phyloP scores from a whole-genome alignment of 2,888 invertebrate species.

The Panorpa germanica region DNA sequence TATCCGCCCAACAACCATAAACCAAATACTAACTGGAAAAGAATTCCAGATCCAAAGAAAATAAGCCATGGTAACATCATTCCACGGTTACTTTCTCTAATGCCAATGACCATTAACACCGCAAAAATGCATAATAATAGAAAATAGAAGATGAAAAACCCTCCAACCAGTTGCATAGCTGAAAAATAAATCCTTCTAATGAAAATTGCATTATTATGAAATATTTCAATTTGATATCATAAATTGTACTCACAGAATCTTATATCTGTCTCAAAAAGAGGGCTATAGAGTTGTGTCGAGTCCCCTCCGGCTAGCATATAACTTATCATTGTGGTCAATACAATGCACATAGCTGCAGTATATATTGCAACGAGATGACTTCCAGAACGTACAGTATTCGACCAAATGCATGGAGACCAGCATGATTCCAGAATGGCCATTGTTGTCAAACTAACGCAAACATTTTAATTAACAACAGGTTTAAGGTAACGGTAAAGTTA shows the following conservation, averaged over 20 bases:
- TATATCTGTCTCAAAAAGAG: conserved; percentile 74
- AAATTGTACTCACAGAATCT: conserved; percentile 17
- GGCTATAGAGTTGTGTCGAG: conserved; percentile 74
- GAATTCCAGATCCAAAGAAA: conserved; percentile 43
- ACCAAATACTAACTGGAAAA: conserved; percentile 63
- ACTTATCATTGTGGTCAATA: conserved; percentile 43
- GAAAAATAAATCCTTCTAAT: neutral
- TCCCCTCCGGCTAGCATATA: conserved; percentile 78
- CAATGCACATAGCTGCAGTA: conserved; percentile 50
- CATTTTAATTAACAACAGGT: too few relatives aligned
- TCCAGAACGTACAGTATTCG: conserved; percentile 54
- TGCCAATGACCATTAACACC: conserved; percentile 33
- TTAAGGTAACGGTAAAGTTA: too few relatives aligned
- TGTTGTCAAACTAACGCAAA: too few relatives aligned
- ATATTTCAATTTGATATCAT: too few relatives aligned
- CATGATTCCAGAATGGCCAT: conserved; percentile 61
- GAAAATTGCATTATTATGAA: neutral
- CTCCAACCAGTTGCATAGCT: conserved; percentile 55
- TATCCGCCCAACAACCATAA: conserved; percentile 77
- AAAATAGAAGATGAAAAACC: conserved; percentile 21
- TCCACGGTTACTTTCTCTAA: conserved; percentile 53
- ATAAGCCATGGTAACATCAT: conserved; percentile 66
- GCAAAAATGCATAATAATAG: conserved; percentile 17
- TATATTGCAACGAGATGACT: conserved; percentile 65
- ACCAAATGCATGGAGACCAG: conserved; percentile 82